phyloP scores from a whole-genome alignment of 2,888 invertebrate species.

The Deroplatys truncata region DNA sequence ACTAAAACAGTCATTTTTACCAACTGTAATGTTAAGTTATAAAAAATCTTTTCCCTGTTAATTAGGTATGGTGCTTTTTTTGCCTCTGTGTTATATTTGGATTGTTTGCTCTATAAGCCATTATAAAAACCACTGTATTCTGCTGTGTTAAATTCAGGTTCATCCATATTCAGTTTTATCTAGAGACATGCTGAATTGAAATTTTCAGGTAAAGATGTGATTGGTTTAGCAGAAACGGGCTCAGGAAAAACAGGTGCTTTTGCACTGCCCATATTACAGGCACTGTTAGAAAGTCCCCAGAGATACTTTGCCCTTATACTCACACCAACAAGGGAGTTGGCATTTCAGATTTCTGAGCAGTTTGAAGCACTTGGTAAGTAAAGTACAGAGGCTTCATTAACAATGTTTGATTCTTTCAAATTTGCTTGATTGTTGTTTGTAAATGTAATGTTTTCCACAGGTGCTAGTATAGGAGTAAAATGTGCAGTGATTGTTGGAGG shows the following conservation, averaged over 20 bases:
- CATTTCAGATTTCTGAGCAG: conserved; percentile 97
- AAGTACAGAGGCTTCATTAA: not conserved
- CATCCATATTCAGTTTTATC: too few species aligned
- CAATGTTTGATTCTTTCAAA: not conserved
- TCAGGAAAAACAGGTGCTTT: conserved; percentile 98
- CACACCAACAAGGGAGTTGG: conserved; percentile 96
- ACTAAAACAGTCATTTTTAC: too few species aligned
- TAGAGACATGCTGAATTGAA: not conserved
- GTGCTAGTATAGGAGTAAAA: conserved; percentile 87
- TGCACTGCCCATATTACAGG: conserved; percentile 91
- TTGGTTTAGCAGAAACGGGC: conserved; percentile 77
- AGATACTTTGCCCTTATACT: conserved; percentile 88
- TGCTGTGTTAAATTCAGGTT: too few species aligned
- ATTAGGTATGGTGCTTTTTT: too few species aligned
- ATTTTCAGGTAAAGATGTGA: conserved; percentile 69
- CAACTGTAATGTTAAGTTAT: too few species aligned
- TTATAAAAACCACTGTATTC: too few species aligned
- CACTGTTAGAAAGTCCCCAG: conserved; percentile 85
- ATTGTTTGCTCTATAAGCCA: too few species aligned
- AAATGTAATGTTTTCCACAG: conserved; percentile 43
- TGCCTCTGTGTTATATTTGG: too few species aligned
- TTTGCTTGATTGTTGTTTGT: conserved; percentile 18
- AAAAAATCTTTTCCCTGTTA: too few species aligned
- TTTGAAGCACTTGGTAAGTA: conserved; percentile 88
- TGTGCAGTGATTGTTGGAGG: conserved; percentile 97